Base-by-base conservation (phyloP, 37 sponge, comb jelly and placozoan genomes). In the Hexactinellida sp. region DNA sequence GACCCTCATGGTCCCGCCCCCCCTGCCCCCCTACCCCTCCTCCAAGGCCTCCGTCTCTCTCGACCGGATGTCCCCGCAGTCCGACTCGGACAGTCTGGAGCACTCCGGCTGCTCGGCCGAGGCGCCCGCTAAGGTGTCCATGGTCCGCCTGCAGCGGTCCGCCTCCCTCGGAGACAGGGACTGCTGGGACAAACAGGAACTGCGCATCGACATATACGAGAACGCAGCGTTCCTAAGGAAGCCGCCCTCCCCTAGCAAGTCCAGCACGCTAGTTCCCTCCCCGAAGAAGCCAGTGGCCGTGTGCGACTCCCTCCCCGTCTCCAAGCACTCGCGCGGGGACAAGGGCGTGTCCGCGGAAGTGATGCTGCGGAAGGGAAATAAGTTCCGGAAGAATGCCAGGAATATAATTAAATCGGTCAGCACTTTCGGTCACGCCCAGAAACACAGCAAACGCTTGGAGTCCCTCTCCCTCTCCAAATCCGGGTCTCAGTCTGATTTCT, bases 1-100 rank as follows among this genome's bases (percentile, higher is more conserved):
- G n/a, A 25, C 76, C 5, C 1, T 5, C 19, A 63, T 7, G 32
- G 5, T 25, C 5, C 3, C 3, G 13, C 76, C 76, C 1, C 76
- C 76, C 76, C 76, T 63, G 5, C 76, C 76, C 3, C 76, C 76
- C 34, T 63, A 63, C 30, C 76, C 76, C 76, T 63, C 76, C 34
- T 25, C 76, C 3, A n/a, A 63, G 5, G 21, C 30, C 28, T n/a
- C 76, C 34, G 21, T n/a, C 30, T 63, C 28, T 1, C 5, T 7
- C 28, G 3, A 10, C 30, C 25, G 19, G 25, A 5, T 28, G 34
- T 10, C 21, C 34, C 32, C 3, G 3, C 30, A 10, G 5, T 63
- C 76, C 13, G 76, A n/a, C 3, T 63, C 76, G 5, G 76, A 63
- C 30, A 23, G 19, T n/a, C 34, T 63, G 5, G 76, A 63, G 34